Percentiles rank a stretch among this genome's conserved stretches.
These are phyloP conservation scores for Syngnathus acus DNA, from an alignment of 2,797 vertebrate genomes.

Conservation along the genomic window DNA sequence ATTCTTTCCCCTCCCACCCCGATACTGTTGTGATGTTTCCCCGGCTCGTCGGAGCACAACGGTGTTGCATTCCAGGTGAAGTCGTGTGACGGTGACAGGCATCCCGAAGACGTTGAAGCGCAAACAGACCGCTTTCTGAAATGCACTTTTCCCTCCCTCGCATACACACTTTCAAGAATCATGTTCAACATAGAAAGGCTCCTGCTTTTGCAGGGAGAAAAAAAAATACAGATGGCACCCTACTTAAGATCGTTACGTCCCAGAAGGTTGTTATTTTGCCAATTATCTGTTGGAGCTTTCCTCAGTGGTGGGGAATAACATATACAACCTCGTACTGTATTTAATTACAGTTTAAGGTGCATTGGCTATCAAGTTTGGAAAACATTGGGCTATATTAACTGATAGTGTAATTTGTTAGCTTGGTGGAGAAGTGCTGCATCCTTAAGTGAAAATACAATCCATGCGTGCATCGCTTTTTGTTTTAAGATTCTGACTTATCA, in stretches of 20 bases:
- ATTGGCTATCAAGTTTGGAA: not conserved
- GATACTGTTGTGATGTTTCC: slow-evolving; percentile 73
- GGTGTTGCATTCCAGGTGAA: slow-evolving; percentile 67
- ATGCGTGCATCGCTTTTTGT: not conserved
- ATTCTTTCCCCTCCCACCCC: slow-evolving; percentile 59
- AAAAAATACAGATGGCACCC: not conserved
- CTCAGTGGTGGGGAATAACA: not conserved
- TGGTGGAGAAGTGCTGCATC: not conserved
- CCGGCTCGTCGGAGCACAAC: slow-evolving; percentile 55
- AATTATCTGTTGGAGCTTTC: not conserved
- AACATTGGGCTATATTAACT: not conserved
- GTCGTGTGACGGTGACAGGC: slow-evolving; percentile 72
- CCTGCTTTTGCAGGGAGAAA: not conserved
- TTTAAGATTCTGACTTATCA: not conserved
- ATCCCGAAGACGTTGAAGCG: slow-evolving; percentile 27
- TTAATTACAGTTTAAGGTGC: not conserved
- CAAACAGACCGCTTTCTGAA: slow-evolving; percentile 56
- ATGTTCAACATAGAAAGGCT: slow-evolving; percentile 72
- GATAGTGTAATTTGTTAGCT: not conserved
- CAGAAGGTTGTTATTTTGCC: not conserved
- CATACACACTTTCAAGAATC: slow-evolving; percentile 73
- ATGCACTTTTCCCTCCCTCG: slow-evolving; percentile 68
- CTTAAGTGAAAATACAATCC: not conserved
- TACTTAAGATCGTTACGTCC: not conserved
- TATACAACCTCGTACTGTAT: not conserved